These are phyloP conservation scores for Apostichopus japonicus DNA, from an alignment of 35 echinoderm and acorn worm species.

Conservation along the genomic window DNA sequence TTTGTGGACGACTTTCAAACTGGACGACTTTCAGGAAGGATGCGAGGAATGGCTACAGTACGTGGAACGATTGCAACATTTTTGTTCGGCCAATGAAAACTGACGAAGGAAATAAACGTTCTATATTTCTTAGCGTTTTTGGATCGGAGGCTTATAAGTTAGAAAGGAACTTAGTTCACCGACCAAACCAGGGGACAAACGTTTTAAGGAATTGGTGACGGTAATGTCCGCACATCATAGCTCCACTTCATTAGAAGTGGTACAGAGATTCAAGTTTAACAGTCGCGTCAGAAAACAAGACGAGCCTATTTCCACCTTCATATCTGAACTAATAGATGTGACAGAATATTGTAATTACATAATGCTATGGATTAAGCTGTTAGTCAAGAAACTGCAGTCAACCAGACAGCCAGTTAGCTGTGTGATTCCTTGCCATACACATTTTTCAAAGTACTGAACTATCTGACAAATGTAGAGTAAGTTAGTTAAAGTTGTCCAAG, in stretches of 20 bases:
- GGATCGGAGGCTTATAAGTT: constrained; percentile 50
- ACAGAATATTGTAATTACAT: constrained; percentile 27
- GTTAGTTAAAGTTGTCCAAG: not conserved
- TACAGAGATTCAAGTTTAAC: constrained; percentile 74
- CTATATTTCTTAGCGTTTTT: constrained; percentile 36
- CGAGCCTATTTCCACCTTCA: constrained; percentile 61
- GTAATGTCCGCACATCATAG: constrained; percentile 57
- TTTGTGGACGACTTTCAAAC: too few relatives aligned
- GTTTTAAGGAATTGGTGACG: constrained; percentile 46
- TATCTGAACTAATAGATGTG: constrained; percentile 61
- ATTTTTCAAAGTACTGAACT: not conserved
- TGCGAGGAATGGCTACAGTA: constrained; percentile 56
- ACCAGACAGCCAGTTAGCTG: not conserved
- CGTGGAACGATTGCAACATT: constrained; percentile 51
- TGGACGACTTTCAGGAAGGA: too few relatives aligned
- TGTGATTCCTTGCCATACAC: not conserved
- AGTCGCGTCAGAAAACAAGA: constrained; percentile 27
- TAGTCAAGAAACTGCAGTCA: constrained; percentile 51
- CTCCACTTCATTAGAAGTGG: constrained; percentile 55
- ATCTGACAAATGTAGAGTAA: too few relatives aligned
- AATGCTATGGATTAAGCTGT: constrained; percentile 62
- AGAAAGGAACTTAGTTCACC: constrained; percentile 55
- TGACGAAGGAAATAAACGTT: constrained; percentile 31
- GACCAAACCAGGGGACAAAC: constrained; percentile 54
- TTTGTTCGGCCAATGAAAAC: constrained; percentile 63